These are phyloP conservation scores for Chrysolina americana DNA, from an alignment of 2,888 invertebrate genomes.

Conservation along the genomic window DNA sequence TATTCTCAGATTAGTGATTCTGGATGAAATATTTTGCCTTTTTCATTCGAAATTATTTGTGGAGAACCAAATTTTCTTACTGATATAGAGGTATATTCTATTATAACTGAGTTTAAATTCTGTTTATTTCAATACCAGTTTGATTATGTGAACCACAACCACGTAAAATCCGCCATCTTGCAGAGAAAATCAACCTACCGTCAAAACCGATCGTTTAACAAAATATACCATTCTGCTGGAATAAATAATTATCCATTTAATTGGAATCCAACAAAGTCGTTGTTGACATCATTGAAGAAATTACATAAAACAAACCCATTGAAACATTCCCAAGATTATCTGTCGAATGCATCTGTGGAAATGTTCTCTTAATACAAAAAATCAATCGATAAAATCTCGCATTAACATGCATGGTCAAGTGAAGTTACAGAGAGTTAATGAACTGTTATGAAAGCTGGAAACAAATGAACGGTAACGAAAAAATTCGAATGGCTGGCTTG, in stretches of 20 bases:
- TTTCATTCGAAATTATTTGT: too few relatives aligned
- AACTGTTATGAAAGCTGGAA: constrained; percentile 19
- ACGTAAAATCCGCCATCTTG: neutral
- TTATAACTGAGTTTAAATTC: too few relatives aligned
- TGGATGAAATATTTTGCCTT: too few relatives aligned
- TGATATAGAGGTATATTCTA: too few relatives aligned
- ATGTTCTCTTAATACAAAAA: constrained; percentile 43
- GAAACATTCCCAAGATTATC: constrained; percentile 42
- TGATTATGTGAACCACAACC: neutral
- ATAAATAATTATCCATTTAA: constrained; percentile 43
- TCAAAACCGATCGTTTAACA: neutral
- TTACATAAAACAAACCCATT: constrained; percentile 42
- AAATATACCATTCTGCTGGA: constrained; percentile 31
- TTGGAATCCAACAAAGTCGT: constrained; percentile 38
- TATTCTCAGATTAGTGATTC: too few relatives aligned
- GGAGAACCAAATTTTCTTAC: too few relatives aligned
- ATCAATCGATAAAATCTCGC: constrained; percentile 46
- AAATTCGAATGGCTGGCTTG: neutral
- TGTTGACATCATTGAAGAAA: constrained; percentile 40
- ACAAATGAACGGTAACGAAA: constrained; percentile 6
- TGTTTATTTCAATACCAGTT: neutral
- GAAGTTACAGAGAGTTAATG: constrained; percentile 38
- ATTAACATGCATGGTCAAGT: constrained; percentile 40
- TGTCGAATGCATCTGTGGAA: constrained; percentile 44
- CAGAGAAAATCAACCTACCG: neutral